These are phyloP conservation scores for Protaetia brevitarsis DNA, from an alignment of 1,140 invertebrate species.

Conservation along the genomic window DNA sequence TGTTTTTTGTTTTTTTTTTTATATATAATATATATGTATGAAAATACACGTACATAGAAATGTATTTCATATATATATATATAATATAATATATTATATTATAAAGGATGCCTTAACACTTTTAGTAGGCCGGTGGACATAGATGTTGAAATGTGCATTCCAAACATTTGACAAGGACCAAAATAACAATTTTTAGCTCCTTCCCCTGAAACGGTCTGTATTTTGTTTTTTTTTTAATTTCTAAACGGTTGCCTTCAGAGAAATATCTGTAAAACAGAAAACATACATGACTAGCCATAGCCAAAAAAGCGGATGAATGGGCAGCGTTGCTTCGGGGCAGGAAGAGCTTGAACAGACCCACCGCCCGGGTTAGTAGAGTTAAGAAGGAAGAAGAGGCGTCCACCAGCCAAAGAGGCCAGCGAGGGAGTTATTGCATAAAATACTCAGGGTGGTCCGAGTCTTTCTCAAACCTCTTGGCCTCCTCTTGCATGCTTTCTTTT, in stretches of 20 bases:
- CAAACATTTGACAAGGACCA: conserved; percentile 22
- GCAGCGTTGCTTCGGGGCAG: conserved; percentile 39
- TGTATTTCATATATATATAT: background rate
- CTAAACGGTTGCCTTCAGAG: conserved; percentile 42
- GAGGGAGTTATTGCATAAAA: conserved; percentile 82
- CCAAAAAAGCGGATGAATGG: conserved; percentile 31
- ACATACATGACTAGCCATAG: conserved; percentile 47
- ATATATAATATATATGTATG: too few species aligned
- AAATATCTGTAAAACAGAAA: conserved; percentile 51
- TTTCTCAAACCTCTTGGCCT: conserved; percentile 99
- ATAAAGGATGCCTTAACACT: background rate
- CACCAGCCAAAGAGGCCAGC: conserved; percentile 49
- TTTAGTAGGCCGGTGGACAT: conserved; percentile 43
- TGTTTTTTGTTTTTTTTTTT: too few species aligned
- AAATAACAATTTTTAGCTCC: conserved; percentile 1
- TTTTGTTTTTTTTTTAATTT: background rate
- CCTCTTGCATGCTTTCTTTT: conserved; percentile 99
- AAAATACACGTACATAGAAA: too few species aligned
- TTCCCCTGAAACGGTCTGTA: conserved; percentile 11
- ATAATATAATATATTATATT: background rate
- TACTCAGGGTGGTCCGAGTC: conserved; percentile 95
- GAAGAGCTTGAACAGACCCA: conserved; percentile 48
- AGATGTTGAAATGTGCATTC: conserved; percentile 21
- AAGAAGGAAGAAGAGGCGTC: conserved; percentile 47
- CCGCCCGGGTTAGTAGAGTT: conserved; percentile 49